phyloP scores from a whole-genome alignment of 2,888 invertebrate genomes.

The Drosophila antonietae region DNA sequence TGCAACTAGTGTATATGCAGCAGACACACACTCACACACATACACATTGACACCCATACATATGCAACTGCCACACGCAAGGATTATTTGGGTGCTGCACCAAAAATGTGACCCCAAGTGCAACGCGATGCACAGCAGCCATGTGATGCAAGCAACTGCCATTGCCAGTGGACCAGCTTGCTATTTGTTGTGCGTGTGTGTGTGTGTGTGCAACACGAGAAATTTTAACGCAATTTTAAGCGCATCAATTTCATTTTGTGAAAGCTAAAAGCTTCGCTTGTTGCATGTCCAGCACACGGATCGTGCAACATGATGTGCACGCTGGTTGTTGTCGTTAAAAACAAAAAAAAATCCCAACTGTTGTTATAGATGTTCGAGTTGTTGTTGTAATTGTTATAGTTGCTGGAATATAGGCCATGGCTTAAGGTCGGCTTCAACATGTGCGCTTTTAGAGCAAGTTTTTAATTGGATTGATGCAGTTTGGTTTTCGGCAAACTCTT shows the following conservation, averaged over 20 bases:
- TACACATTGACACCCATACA: neutral
- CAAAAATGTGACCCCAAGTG: constrained; percentile 48
- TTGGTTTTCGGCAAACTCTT: neutral
- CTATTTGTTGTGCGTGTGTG: constrained; percentile 4
- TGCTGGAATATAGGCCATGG: constrained; percentile 21
- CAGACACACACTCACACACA: neutral
- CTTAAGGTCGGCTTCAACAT: constrained; percentile 11
- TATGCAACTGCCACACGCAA: constrained; percentile 27
- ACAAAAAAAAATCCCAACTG: constrained; percentile 15
- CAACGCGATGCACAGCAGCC: constrained; percentile 24
- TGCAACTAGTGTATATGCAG: constrained; percentile 44
- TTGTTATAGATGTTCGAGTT: neutral
- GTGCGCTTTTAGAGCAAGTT: constrained; percentile 4
- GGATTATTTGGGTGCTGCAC: constrained; percentile 63
- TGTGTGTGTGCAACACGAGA: constrained; percentile 44
- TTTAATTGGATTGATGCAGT: constrained; percentile 9
- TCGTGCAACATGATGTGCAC: constrained; percentile 58
- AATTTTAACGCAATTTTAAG: constrained; percentile 78
- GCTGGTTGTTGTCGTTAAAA: constrained; percentile 47
- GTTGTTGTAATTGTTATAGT: neutral
- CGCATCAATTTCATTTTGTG: constrained; percentile 78
- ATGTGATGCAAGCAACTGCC: constrained; percentile 34
- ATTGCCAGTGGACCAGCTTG: constrained; percentile 15
- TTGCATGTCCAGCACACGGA: constrained; percentile 57
- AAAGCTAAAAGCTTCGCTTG: constrained; percentile 72